Evolutionary conservation across 2,113 vertebrate genomes (phyloP).

Genomic region (Andinoacara biseriatus): DNA sequence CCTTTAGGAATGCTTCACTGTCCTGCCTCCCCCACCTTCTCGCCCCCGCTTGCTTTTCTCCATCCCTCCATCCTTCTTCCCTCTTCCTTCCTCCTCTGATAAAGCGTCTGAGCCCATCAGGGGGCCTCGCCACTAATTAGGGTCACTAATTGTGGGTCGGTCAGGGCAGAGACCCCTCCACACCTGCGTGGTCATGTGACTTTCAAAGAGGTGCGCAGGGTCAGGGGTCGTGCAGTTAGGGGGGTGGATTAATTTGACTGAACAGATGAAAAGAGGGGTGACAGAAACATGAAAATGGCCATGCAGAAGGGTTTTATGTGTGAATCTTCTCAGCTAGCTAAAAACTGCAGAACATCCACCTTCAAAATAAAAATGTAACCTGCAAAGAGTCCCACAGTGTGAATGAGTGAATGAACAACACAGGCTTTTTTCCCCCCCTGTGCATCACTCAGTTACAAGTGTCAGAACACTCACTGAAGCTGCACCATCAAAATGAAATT

Average conservation of each 20-base stretch:
- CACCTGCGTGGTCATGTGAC: slow-evolving; percentile 86
- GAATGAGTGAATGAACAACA: background rate
- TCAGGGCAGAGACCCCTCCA: slow-evolving; percentile 79
- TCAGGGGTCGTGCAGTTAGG: slow-evolving; percentile 64
- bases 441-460: background rate
- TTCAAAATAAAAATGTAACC: background rate
- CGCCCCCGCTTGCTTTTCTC: slow-evolving; percentile 12
- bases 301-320: background rate
- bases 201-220: slow-evolving; percentile 78
- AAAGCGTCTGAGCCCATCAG: slow-evolving; percentile 80
- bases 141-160: slow-evolving; percentile 82
- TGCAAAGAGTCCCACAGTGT: no score
- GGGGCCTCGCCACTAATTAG: slow-evolving; percentile 81
- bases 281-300: background rate
- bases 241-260: slow-evolving; percentile 59
- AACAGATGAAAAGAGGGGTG: slow-evolving; percentile 19
- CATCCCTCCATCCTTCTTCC: slow-evolving; percentile 20
- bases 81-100: slow-evolving; percentile 22
- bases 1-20: slow-evolving; percentile 70
- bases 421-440: background rate
- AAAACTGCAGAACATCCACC: background rate
- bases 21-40: slow-evolving; percentile 38
- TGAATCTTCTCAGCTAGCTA: background rate
- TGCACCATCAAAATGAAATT: background rate
- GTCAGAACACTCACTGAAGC: background rate